Evolutionary conservation across 2,113 vertebrate genomes (phyloP).

Genomic region (Melospiza melodia): DNA sequence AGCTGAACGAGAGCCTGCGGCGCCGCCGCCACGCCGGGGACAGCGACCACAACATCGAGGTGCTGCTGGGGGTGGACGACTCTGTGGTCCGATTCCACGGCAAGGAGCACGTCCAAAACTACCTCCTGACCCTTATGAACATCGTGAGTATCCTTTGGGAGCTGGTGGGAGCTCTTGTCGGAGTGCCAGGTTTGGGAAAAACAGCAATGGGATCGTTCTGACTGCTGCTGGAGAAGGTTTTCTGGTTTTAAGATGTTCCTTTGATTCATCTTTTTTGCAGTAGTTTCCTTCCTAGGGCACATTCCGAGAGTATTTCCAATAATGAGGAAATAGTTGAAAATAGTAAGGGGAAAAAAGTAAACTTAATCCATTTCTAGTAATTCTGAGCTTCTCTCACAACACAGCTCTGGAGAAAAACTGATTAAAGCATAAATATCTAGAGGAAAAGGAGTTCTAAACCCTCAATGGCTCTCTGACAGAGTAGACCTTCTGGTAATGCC

Average conservation of each 20-base stretch:
- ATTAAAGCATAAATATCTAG: background rate
- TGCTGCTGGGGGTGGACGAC: constrained; percentile 95
- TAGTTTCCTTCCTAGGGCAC: background rate
- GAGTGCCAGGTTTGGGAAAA: background rate
- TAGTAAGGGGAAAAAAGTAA: background rate
- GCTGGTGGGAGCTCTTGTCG: background rate
- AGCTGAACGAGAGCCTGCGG: constrained; percentile 79
- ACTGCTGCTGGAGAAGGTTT: background rate
- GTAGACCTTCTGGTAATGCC: background rate
- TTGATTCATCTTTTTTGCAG: background rate
- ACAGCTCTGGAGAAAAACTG: background rate
- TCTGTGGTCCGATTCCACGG: constrained; percentile 96
- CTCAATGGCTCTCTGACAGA: background rate
- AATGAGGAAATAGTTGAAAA: background rate
- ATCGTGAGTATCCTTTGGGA: constrained; percentile 83
- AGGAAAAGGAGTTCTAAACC: background rate
- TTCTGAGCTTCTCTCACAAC: background rate
- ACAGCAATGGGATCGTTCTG: fast-evolving
- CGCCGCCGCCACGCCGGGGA: constrained; percentile 83
- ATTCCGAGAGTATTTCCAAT: background rate
- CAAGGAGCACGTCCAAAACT: constrained; percentile 98
- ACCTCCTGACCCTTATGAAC: constrained; percentile 98
- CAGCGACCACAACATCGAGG: constrained; percentile 92
- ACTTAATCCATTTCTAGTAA: background rate
- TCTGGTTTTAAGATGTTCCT: background rate